Base-by-base conservation (phyloP, 2,888 invertebrate species). In the Microctonus brassicae region DNA sequence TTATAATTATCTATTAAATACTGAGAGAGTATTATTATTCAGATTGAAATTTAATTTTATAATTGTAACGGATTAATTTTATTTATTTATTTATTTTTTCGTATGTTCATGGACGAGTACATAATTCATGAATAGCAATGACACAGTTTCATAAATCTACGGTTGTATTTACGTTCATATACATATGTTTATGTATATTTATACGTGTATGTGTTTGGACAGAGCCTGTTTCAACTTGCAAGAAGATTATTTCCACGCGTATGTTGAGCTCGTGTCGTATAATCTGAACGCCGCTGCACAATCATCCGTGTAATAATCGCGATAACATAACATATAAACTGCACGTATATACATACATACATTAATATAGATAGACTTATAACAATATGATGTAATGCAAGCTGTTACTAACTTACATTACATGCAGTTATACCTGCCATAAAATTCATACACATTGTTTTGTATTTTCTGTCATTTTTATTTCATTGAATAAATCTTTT, bases 121-220 rank as follows among this genome's bases (percentile, higher is more conserved):
- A 47, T 47, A 47, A 47, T 47, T 47, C 47, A 47, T 47, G 47
- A 47, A 47, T 47, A 47, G 47, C 47, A 47, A 47, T 47, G 47
- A 47, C 47, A 47, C 47, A 47, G n/a, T 47, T 47, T 17, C 17
- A 47, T 47, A 17, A 47, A 17, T 47, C 47, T 39, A 11, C n/a
- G 39, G n/a, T 2, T n/a, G 39, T 13, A 39, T 39, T n/a, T 39
- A 39, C 5, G 39, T n/a, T n/a, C n/a, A n/a, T 17, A 17, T n/a
- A 42, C 4, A n/a, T n/a, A 47, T 47, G 9, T 20, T 17, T 17
- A 13, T 47, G 17, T 17, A n/a, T 47, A 17, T 47, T 20, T 20
- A 47, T 47, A 17, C 17, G 7, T 9, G 17, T 17, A 17, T 17
- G 47, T 47, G 47, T 47, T 17, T 5, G 47, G n/a, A 20, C 47